Conservation (phyloP, 2,113 vertebrate species). For the Istiophorus platypterus region DNA sequence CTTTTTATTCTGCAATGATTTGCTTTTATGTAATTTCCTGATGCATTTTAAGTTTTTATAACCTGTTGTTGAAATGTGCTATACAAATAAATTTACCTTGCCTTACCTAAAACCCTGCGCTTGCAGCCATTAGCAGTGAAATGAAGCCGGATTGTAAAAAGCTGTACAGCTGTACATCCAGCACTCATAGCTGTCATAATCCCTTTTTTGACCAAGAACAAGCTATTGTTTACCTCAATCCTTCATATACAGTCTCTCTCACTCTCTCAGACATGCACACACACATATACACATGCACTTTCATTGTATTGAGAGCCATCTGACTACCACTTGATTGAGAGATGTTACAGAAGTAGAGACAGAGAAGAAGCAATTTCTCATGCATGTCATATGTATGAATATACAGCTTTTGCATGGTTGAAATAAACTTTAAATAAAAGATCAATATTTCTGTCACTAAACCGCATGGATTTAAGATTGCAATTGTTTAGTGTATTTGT, state of each 20-base stretch:
- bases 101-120: background rate
- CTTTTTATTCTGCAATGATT: no score
- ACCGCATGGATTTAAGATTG: background rate
- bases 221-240: constrained; percentile 1
- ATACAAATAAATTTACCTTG: no score
- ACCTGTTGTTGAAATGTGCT: no score
- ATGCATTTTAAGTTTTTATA: no score
- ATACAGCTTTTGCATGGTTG: background rate
- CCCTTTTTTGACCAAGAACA: constrained; percentile 35
- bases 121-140: background rate
- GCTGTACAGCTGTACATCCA: background rate
- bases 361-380: background rate
- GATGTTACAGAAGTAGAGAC: background rate
- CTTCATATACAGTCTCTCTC: constrained; percentile 1
- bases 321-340: background rate
- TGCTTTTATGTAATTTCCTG: no score
- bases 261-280: background rate
- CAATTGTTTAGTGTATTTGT: background rate
- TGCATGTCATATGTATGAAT: background rate
- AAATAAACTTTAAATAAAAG: background rate
- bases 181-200: constrained; percentile 27
- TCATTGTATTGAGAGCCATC: background rate
- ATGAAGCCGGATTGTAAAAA: constrained; percentile 14
- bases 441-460: background rate
- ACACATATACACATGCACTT: background rate